Percentiles rank a stretch among this genome's conserved stretches.
Conservation (phyloP, 23 tunicate species). For the Ciona savignyi region DNA sequence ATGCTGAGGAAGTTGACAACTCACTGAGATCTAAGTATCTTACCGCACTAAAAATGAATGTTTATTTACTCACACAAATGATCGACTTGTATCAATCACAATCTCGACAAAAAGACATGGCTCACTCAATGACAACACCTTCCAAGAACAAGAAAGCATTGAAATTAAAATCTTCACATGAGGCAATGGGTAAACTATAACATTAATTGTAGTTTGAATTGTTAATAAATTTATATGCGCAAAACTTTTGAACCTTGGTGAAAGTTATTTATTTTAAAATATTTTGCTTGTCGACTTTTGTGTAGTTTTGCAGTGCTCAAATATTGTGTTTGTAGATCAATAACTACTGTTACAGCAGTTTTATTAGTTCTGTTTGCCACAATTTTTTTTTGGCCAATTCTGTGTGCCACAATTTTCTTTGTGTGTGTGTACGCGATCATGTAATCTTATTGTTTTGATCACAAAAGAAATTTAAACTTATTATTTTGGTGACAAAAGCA, state of each 20-base stretch:
- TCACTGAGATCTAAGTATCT: conserved; percentile 10
- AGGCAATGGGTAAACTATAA: not conserved
- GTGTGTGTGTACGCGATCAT: no score
- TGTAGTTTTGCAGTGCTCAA: no score
- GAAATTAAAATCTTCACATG: conserved; percentile 25
- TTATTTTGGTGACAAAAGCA: no score
- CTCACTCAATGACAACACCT: conserved; percentile 11
- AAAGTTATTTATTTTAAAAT: not conserved
- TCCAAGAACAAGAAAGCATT: conserved; percentile 19
- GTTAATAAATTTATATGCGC: no score
- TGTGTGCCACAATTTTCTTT: no score
- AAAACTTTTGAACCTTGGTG: not conserved
- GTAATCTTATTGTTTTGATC: no score
- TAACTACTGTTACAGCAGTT: no score
- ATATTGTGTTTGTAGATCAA: no score
- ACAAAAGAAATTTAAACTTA: no score
- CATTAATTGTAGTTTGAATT: not conserved
- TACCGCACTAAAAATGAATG: conserved; percentile 45
- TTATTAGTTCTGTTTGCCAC: no score
- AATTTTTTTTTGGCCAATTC: no score
- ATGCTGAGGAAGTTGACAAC: not conserved
- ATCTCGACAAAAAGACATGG: conserved; percentile 11
- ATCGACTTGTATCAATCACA: conserved; percentile 26
- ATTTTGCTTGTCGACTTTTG: no score
- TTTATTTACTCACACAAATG: conserved; percentile 65